Percentiles rank a stretch among this genome's conserved stretches.
phyloP scores from a whole-genome alignment of 2,888 invertebrate species.

The Leptinotarsa rubiginosa region DNA sequence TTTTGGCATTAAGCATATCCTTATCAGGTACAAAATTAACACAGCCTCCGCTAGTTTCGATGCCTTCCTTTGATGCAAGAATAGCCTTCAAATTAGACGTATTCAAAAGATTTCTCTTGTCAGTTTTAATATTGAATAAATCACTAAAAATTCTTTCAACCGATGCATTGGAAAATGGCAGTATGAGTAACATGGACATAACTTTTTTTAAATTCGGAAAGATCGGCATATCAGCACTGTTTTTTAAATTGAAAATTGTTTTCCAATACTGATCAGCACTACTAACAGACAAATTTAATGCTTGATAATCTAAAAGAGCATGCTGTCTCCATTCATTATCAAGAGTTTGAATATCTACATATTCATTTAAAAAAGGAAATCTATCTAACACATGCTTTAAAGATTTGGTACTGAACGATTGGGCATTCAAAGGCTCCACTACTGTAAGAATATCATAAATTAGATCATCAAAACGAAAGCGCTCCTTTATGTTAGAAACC shows the following conservation, averaged over 20 bases:
- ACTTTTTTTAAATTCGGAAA: conserved; percentile 21
- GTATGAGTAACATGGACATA: not conserved
- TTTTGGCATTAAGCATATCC: not conserved
- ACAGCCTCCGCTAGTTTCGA: conserved; percentile 8
- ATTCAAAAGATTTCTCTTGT: not conserved
- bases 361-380: conserved; percentile 3
- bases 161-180: too few relatives aligned
- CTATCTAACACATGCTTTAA: not conserved
- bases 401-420: not conserved
- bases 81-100: not conserved
- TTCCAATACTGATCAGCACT: conserved; percentile 1
- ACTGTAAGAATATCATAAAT: conserved; percentile 2
- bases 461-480: conserved; percentile 12
- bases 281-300: not conserved
- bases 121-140: not conserved
- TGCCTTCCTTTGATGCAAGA: not conserved
- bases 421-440: conserved; percentile 1
- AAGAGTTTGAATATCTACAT: not conserved
- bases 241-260: conserved; percentile 6
- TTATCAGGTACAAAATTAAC: not conserved
- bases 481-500: conserved; percentile 5
- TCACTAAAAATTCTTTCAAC: not conserved
- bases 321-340: conserved; percentile 19
- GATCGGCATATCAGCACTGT: not conserved
- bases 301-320: conserved; percentile 7